These are phyloP conservation scores for Philypnodon macrostomus DNA, from an alignment of 2,797 vertebrate genomes.

Conservation along the genomic window DNA sequence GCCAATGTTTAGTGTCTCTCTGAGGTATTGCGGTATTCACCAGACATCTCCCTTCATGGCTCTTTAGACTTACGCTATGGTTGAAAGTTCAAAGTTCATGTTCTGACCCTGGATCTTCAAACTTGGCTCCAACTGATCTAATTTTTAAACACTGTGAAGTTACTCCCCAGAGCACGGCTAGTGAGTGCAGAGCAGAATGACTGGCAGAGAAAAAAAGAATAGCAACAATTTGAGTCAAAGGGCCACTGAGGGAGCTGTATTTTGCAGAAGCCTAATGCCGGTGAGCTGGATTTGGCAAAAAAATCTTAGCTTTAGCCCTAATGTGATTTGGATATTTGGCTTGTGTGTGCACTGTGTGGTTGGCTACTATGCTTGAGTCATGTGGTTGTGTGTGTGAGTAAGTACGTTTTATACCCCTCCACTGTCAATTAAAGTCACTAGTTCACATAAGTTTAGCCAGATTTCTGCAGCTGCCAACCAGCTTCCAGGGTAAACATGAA, in stretches of 20 bases:
- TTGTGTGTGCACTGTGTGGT: slow-evolving; percentile 29
- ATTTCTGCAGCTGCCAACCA: slow-evolving; percentile 50
- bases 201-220: slow-evolving; percentile 12
- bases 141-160: slow-evolving; percentile 39
- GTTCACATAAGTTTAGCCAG: slow-evolving; percentile 50
- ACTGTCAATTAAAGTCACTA: slow-evolving; percentile 72
- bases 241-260: slow-evolving; percentile 18
- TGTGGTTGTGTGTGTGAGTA: slow-evolving; percentile 24
- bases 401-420: slow-evolving; percentile 59
- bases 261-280: slow-evolving; percentile 20
- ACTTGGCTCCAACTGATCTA: slow-evolving; percentile 19
- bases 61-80: slow-evolving; percentile 17
- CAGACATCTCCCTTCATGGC: slow-evolving; percentile 12
- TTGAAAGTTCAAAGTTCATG: slow-evolving; percentile 38
- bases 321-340: slow-evolving; percentile 46
- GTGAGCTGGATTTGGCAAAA: slow-evolving; percentile 45
- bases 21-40: slow-evolving; percentile 36
- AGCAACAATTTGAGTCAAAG: slow-evolving; percentile 14
- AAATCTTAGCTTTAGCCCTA: slow-evolving; percentile 34
- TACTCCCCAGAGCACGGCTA: slow-evolving; percentile 20
- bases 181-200: slow-evolving; percentile 13
- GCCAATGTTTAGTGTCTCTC: slow-evolving; percentile 45
- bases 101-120: slow-evolving; percentile 35
- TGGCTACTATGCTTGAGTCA: slow-evolving; percentile 31
- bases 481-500: slow-evolving; percentile 74